Percentiles rank a stretch among this genome's conserved stretches.
These are phyloP conservation scores for Ditula angustiorana DNA, from an alignment of 2,888 invertebrate genomes.

Conservation along the genomic window DNA sequence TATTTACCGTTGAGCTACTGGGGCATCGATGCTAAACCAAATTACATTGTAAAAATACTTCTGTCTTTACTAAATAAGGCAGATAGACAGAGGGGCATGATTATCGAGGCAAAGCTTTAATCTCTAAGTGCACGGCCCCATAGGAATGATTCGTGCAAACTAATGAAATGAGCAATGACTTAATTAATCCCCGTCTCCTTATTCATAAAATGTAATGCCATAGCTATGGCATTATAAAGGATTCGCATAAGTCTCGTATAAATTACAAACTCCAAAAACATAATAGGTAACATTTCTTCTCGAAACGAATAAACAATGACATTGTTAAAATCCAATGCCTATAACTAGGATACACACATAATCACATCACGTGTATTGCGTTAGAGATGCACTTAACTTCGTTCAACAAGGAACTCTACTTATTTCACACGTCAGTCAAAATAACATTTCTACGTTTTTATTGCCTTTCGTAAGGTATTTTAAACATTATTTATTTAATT, in stretches of 20 bases:
- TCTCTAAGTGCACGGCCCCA: slow-evolving; percentile 65
- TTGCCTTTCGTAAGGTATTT: slow-evolving; percentile 31
- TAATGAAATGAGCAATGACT: slow-evolving; percentile 78
- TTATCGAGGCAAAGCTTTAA: slow-evolving; percentile 43
- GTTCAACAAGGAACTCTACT: neutral
- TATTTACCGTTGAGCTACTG: slow-evolving; percentile 21
- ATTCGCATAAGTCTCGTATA: slow-evolving; percentile 21
- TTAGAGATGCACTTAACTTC: neutral
- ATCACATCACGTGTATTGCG: slow-evolving; percentile 30
- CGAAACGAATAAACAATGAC: slow-evolving; percentile 14
- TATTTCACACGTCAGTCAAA: slow-evolving; percentile 11
- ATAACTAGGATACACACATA: slow-evolving; percentile 19
- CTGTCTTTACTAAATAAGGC: slow-evolving; percentile 7
- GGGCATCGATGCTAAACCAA: slow-evolving; percentile 11
- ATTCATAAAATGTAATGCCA: slow-evolving; percentile 1
- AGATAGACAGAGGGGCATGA: slow-evolving; percentile 31
- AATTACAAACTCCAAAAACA: slow-evolving; percentile 27
- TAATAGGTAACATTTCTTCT: slow-evolving; percentile 12
- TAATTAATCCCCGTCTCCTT: slow-evolving; percentile 20
- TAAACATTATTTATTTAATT: slow-evolving; percentile 10
- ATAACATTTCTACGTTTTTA: slow-evolving; percentile 17
- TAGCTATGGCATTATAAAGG: slow-evolving; percentile 1
- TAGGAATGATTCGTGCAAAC: slow-evolving; percentile 88
- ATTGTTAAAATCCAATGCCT: slow-evolving; percentile 26
- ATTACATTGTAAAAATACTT: neutral